Base-by-base conservation (phyloP, 2,113 vertebrate genomes). In the Mionectes macconnelli region DNA sequence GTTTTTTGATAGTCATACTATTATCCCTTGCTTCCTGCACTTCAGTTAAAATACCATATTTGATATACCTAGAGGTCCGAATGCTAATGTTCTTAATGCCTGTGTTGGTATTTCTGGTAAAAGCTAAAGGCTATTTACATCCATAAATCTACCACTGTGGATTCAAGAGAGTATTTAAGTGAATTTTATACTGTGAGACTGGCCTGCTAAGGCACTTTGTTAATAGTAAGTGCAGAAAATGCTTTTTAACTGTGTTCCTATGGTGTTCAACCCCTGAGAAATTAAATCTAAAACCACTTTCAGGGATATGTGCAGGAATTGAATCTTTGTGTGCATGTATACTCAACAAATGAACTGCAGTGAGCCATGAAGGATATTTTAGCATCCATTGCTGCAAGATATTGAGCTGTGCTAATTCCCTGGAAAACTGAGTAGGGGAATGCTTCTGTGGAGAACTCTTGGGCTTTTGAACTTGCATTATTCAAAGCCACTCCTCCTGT, bases 291-390 rank as follows among this genome's bases (percentile, higher is more conserved):
- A 95, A 86, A 77, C 47, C 39, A 60, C 50, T 96, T 86, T 37
- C 39, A 74, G 59, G 77, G 39, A 44, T 85, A 88, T 8, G 30
- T 83, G 35, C 69, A 10, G 50, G 56, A 81, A 56, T 19, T n/a
- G 72, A 80, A 60, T 52, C 64, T 85, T 76, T 15, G 7, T 70
- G 50, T 77, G 64, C 44, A 31, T 28, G 49, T 18, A 39, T 37
- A 80, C 35, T 62, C 47, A 75, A 86, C 59, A 80, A 89, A 84
- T 84, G 25, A 92, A 80, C 47, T 92, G 66, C 83, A 80, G n/a
- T 49, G 79, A 89, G 76, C 76, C 23, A 2, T 78, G 88, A 97
- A 90, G 27, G 76, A 57, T 96, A 77, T 93, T 95, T 87, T 89
- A 78, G 56, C 76, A 90, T 68, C 47, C 44, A 60, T 31, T 75